A percentile compares a stretch with the other conserved stretches of the same genome.
phyloP scores from a whole-genome alignment of 2,888 invertebrate genomes.

The Thumatha senex region DNA sequence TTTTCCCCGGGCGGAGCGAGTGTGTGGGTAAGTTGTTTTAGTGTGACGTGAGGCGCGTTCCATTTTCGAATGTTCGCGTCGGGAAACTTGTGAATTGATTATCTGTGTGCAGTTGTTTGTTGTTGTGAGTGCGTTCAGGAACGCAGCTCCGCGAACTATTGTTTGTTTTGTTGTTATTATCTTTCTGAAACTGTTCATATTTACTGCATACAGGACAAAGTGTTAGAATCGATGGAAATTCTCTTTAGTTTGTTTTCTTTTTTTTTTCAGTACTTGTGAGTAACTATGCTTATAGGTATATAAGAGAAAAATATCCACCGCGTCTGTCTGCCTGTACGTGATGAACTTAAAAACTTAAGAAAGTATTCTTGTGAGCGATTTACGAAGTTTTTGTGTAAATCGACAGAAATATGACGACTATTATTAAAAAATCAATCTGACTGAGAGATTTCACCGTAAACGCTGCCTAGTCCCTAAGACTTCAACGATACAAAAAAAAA shows the following conservation, averaged over 20 bases:
- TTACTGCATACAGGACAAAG: slow-evolving; percentile 35
- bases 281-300: too few relatives aligned
- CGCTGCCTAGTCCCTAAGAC: too few relatives aligned
- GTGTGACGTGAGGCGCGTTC: slow-evolving; percentile 64
- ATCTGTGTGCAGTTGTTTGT: slow-evolving; percentile 63
- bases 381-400: too few relatives aligned
- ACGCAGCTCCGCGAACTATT: slow-evolving; percentile 52
- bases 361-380: too few relatives aligned
- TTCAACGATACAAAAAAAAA: too few relatives aligned
- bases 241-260: neutral
- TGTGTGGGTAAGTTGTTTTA: slow-evolving; percentile 56
- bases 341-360: too few relatives aligned
- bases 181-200: slow-evolving; percentile 53
- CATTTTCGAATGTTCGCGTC: slow-evolving; percentile 63
- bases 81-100: slow-evolving; percentile 76
- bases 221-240: slow-evolving; percentile 18
- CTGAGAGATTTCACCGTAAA: too few relatives aligned
- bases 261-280: neutral
- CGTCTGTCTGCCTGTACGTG: too few relatives aligned
- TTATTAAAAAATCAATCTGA: too few relatives aligned
- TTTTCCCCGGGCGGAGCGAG: slow-evolving; percentile 60
- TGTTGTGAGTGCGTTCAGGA: slow-evolving; percentile 59
- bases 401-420: too few relatives aligned
- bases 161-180: slow-evolving; percentile 78
- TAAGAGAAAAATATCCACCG: too few relatives aligned